phyloP scores from a whole-genome alignment of 64 coral and sea anemone species.

The Stylophora pistillata region DNA sequence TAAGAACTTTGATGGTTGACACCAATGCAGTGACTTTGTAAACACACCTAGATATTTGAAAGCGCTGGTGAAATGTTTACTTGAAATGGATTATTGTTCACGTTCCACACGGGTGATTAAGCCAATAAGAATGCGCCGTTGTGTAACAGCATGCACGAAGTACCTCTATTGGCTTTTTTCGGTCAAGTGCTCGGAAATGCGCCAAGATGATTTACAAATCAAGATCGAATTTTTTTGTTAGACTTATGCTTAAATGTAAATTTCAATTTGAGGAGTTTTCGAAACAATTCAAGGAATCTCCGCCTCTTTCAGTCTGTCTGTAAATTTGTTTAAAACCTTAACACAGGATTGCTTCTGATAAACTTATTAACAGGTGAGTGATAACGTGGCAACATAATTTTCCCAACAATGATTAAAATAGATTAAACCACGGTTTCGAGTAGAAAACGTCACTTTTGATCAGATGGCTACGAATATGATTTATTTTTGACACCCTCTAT shows the following conservation, averaged over 20 bases:
- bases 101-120: not conserved
- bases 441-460: not conserved
- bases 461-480: not conserved
- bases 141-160: not conserved
- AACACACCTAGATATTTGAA: conserved; percentile 28
- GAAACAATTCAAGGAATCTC: conserved; percentile 18
- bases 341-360: not conserved
- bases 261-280: not conserved
- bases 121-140: conserved; percentile 1
- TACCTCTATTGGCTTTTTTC: not conserved
- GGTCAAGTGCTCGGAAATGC: not conserved
- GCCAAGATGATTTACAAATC: not conserved
- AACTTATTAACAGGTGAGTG: not conserved
- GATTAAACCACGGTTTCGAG: not conserved
- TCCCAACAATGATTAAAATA: not conserved
- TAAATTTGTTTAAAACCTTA: not conserved
- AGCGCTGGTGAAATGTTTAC: not conserved
- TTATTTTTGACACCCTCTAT: not conserved
- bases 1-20: not conserved
- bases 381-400: not conserved
- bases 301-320: not conserved
- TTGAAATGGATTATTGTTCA: not conserved
- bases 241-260: not conserved
- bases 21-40: not conserved
- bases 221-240: not conserved